phyloP scores from a whole-genome alignment of 2,113 vertebrate species.

The Gymnarchus niloticus region DNA sequence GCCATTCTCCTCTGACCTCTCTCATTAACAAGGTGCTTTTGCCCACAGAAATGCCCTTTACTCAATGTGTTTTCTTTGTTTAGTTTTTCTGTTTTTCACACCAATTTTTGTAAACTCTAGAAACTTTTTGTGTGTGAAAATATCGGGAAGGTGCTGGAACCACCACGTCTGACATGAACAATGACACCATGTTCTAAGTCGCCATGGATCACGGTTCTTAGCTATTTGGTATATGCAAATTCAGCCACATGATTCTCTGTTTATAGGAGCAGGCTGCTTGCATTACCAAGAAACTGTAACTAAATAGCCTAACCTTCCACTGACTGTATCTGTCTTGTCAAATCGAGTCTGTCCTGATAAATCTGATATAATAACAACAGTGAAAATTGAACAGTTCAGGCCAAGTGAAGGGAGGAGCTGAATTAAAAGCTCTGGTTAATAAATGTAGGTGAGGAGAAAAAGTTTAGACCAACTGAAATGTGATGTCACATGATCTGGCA shows the following conservation, averaged over 20 bases:
- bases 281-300: not conserved
- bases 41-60: not conserved
- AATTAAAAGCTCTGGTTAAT: not conserved
- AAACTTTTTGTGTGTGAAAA: not conserved
- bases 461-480: not conserved
- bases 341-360: conserved; percentile 27
- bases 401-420: not conserved
- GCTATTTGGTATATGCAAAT: too few species aligned
- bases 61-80: not conserved
- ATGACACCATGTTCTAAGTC: too few species aligned
- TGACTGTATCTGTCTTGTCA: conserved; percentile 9
- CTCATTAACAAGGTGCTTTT: not conserved
- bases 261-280: not conserved
- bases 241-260: not conserved
- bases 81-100: not conserved
- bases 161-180: too few species aligned
- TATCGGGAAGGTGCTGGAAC: not conserved
- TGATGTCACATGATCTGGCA: not conserved
- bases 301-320: not conserved
- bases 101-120: not conserved
- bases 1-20: too few species aligned
- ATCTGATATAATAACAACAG: conserved; percentile 25
- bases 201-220: too few species aligned
- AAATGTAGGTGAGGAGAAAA: conserved; percentile 8
- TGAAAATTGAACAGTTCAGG: conserved; percentile 5